These are phyloP conservation scores for Piscicola geometra DNA, from an alignment of 2,888 invertebrate genomes.

Conservation along the genomic window DNA sequence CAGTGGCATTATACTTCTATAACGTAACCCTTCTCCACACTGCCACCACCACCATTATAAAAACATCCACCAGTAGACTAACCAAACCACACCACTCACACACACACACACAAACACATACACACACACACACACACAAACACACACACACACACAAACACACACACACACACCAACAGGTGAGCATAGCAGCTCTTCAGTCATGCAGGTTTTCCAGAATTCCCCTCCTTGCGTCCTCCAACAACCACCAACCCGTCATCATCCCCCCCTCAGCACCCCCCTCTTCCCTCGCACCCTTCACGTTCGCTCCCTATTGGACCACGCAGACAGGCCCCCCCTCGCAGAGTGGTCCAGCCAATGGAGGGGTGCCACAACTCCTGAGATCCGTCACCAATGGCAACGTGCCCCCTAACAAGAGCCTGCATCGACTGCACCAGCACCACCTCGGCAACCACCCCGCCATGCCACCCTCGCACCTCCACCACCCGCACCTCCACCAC, in stretches of 20 bases:
- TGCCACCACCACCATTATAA: too few species aligned
- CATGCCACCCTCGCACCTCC: background rate
- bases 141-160: too few species aligned
- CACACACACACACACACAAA: too few species aligned
- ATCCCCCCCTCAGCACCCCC: slow-evolving; percentile 30
- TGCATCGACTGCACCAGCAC: slow-evolving; percentile 17
- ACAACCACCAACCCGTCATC: slow-evolving; percentile 10
- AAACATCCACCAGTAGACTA: too few species aligned
- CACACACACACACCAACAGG: too few species aligned
- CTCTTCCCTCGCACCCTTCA: slow-evolving; percentile 22
- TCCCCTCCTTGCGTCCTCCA: slow-evolving; percentile 24
- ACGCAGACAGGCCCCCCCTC: slow-evolving; percentile 18
- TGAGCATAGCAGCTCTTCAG: slow-evolving; percentile 38
- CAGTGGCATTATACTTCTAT: too few species aligned
- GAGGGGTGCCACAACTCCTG: slow-evolving; percentile 15
- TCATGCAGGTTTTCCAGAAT: slow-evolving; percentile 35
- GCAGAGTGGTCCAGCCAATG: background rate
- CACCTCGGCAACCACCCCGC: slow-evolving; percentile 7
- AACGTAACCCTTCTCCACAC: too few species aligned
- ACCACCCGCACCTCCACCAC: slow-evolving; percentile 23
- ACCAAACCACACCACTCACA: too few species aligned
- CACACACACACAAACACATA: too few species aligned
- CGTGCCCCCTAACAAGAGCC: background rate
- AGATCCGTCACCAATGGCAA: background rate
- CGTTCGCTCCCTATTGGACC: slow-evolving; percentile 28